Percentiles rank a stretch among this genome's conserved stretches.
Evolutionary conservation across 2,888 invertebrate genomes (phyloP).

Genomic region (Amphipoea oculea): DNA sequence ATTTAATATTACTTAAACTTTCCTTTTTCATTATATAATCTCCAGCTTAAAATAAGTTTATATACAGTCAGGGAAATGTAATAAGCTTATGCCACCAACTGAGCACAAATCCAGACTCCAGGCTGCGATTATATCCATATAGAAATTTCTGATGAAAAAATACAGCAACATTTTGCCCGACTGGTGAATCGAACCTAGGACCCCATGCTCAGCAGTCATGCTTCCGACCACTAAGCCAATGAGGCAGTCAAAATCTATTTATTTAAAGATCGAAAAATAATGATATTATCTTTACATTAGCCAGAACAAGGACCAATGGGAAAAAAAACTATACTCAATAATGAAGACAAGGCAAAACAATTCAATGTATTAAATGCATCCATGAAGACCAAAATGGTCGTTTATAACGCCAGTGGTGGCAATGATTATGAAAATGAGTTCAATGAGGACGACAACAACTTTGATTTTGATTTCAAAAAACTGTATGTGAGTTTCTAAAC

Average conservation of each 20-base stretch:
- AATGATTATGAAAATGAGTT: slow-evolving; percentile 23
- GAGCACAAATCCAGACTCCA: neutral
- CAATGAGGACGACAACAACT: slow-evolving; percentile 39
- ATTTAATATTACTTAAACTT: neutral
- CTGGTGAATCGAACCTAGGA: neutral
- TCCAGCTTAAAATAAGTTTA: neutral
- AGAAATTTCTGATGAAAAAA: neutral
- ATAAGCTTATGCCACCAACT: no score
- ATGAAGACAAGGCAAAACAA: neutral
- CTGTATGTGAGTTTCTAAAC: slow-evolving; percentile 28
- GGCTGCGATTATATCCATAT: no score
- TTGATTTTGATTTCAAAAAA: slow-evolving; percentile 43
- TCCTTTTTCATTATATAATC: neutral
- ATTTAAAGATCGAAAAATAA: neutral
- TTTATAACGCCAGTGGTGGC: neutral
- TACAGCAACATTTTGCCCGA: neutral
- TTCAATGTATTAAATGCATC: neutral
- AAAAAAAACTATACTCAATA: neutral
- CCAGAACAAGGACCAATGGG: no score
- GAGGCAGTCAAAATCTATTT: neutral
- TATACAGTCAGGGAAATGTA: neutral
- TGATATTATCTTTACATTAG: slow-evolving; percentile 12
- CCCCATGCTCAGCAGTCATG: neutral
- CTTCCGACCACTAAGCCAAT: neutral
- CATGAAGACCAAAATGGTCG: neutral